Base-by-base conservation (phyloP, 2,888 invertebrate species). In the Eupithecia vulgata region DNA sequence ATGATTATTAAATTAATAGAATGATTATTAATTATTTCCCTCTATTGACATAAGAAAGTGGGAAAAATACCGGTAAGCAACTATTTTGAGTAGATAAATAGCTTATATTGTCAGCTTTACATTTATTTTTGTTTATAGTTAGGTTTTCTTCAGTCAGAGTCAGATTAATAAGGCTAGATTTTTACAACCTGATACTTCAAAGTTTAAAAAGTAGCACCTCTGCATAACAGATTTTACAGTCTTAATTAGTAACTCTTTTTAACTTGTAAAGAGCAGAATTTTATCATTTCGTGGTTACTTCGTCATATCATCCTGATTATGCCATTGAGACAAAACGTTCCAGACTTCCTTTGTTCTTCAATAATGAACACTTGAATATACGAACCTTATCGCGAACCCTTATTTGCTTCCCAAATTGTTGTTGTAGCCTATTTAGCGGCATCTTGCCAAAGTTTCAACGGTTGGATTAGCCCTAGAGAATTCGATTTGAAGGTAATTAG, bases 331-430 rank as follows among this genome's bases (percentile, higher is more conserved):
- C 88, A 89, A 90, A 92, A 91, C 88, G 86, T 89, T 89, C 83
- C 84, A 87, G 85, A 88, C 84, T 81, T 45, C 81, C 84, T 90
- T 92, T 92, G 91, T 92, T 91, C 85, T 76, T 76, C 79, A 87
- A 92, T 91, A 92, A 91, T 89, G 90, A 87, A 85, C 65, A 74
- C 73, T 66, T 87, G 87, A 88, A 52, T 68, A 48, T 61, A 68
- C 68, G 84, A 88, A 74, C 62, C 62, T 62, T 91, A 91, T 91
- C 91, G 83, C 83, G 83, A 84, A 83, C 86, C 88, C 88, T 89
- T 89, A 91, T 91, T 92, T 91, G 91, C 89, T 89, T 85, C 84
- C 81, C 81, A 84, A 87, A 90, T 90, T 86, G 87, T 88, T 88
- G 87, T 88, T 88, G 84, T 80, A 77, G 75, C 87, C 85, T 86